Evolutionary conservation across 1,140 invertebrate genomes (phyloP).

Genomic region (Drosophila rufa): DNA sequence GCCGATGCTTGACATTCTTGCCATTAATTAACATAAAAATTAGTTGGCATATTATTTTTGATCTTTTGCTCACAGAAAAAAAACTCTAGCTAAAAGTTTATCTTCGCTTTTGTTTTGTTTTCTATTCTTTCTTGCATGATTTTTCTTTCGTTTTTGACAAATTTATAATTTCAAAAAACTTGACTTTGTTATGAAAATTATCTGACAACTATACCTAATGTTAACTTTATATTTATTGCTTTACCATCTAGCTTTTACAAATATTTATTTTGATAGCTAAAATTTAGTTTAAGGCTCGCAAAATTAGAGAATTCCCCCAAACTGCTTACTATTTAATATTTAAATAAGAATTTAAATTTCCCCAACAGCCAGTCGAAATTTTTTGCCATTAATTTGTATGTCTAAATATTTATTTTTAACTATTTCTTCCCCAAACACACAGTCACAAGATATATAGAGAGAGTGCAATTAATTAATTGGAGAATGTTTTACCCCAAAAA

Average conservation of each 20-base stretch:
- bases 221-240: conserved; percentile 42
- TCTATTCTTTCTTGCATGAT: conserved; percentile 49
- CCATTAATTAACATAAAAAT: conserved; percentile 59
- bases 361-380: conserved; percentile 26
- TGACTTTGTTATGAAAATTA: too few species aligned
- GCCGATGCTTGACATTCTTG: conserved; percentile 56
- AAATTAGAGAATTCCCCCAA: conserved; percentile 75
- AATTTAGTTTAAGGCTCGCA: conserved; percentile 36
- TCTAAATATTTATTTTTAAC: conserved; percentile 38
- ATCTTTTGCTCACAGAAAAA: conserved; percentile 22
- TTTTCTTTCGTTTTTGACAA: conserved; percentile 40
- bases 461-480: conserved; percentile 29
- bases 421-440: conserved; percentile 6
- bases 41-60: conserved; percentile 61
- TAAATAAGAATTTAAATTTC: conserved; percentile 3
- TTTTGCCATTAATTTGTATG: conserved; percentile 27
- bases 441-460: conserved; percentile 26
- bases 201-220: too few species aligned
- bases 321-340: conserved; percentile 27
- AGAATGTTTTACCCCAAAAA: conserved; percentile 25
- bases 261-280: conserved; percentile 37
- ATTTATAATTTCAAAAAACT: conserved; percentile 51
- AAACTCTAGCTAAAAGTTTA: conserved; percentile 55
- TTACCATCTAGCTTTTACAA: conserved; percentile 7
- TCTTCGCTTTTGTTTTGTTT: conserved; percentile 29